Evolutionary conservation across 2,113 vertebrate genomes (phyloP).

Genomic region (Brachypteracias leptosomus): DNA sequence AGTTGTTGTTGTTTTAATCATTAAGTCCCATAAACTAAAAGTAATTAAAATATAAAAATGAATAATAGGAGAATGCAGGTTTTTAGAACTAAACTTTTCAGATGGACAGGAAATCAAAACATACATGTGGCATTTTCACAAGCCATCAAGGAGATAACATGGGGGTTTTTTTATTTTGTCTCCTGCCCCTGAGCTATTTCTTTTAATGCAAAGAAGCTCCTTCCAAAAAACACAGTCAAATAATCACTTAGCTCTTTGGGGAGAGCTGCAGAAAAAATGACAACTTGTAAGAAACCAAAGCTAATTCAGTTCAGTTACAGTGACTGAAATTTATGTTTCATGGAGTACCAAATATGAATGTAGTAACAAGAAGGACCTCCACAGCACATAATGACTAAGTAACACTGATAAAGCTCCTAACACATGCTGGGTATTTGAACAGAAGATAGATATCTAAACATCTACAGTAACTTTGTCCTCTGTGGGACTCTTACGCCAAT

Average conservation of each 20-base stretch:
- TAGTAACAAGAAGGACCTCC: not conserved
- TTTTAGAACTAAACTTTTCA: conserved; percentile 60
- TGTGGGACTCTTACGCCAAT: not conserved
- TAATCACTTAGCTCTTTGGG: not conserved
- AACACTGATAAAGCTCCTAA: not conserved
- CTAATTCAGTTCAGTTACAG: not conserved
- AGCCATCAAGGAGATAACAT: conserved; percentile 22
- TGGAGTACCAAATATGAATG: not conserved
- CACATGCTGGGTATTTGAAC: not conserved
- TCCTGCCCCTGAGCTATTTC: not conserved
- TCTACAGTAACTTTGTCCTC: not conserved
- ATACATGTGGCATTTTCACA: conserved; percentile 47
- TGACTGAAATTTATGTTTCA: not conserved
- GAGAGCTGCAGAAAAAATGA: not conserved
- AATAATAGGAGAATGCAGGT: conserved; percentile 50
- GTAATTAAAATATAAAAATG: conserved; percentile 5
- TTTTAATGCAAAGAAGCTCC: not conserved
- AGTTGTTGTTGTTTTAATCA: not conserved
- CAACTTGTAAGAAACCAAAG: not conserved
- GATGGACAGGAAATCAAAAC: conserved; percentile 61
- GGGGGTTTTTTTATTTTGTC: conserved; percentile 11
- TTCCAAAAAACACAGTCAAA: not conserved
- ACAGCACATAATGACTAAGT: not conserved
- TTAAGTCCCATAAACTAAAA: not conserved
- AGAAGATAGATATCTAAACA: not conserved